phyloP scores from a whole-genome alignment of 2,797 vertebrate species.

The Crax fasciolata region DNA sequence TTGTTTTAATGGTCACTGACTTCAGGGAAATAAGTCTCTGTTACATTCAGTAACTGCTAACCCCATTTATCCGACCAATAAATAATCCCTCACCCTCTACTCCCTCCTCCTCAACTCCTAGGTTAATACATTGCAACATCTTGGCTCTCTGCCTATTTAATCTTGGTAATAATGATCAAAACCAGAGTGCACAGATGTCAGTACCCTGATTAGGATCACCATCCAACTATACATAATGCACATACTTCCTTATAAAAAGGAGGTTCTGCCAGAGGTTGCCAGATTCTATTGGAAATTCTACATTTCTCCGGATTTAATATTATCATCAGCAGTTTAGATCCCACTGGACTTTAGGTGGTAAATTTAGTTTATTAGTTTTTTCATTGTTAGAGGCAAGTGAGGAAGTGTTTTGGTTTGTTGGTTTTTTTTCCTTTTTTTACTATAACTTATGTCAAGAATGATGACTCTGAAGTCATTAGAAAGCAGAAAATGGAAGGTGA shows the following conservation, averaged over 20 bases:
- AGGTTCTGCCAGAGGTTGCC: conserved; percentile 73
- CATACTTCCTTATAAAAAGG: conserved; percentile 62
- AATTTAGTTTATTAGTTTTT: conserved; percentile 57
- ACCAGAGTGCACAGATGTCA: conserved; percentile 67
- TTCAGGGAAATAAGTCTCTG: conserved; percentile 36
- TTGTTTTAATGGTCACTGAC: conserved; percentile 31
- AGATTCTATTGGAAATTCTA: conserved; percentile 37
- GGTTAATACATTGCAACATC: conserved; percentile 56
- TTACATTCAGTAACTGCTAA: conserved; percentile 49
- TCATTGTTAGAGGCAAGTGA: conserved; percentile 54
- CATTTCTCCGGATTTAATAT: conserved; percentile 67
- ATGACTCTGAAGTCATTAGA: conserved; percentile 22
- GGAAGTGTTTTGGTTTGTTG: accelerated
- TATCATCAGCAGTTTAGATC: conserved; percentile 62
- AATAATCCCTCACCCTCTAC: conserved; percentile 30
- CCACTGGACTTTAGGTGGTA: conserved; percentile 49
- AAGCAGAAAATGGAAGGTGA: conserved; percentile 28
- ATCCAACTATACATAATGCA: conserved; percentile 55
- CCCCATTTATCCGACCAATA: conserved; percentile 61
- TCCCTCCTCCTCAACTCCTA: conserved; percentile 39
- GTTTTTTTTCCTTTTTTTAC: background rate
- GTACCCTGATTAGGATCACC: conserved; percentile 61
- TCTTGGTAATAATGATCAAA: conserved; percentile 76
- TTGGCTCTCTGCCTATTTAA: conserved; percentile 66
- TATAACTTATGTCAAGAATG: conserved; percentile 48